Evolutionary conservation across 2,888 invertebrate genomes (phyloP).

Genomic region (Apamea sordens): DNA sequence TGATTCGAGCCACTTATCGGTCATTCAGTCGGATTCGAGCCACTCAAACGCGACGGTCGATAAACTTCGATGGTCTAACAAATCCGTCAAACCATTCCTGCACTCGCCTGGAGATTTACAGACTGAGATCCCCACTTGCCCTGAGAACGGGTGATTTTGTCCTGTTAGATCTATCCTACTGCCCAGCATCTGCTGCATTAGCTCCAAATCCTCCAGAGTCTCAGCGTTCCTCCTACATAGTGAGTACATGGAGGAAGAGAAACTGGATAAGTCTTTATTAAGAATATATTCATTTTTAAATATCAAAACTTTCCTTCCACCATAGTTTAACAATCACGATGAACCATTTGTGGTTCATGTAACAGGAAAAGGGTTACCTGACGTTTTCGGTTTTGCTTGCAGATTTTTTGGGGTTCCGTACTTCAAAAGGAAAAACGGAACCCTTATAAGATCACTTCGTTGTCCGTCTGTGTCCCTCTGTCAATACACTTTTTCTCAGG

Average conservation of each 20-base stretch:
- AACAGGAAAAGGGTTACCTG: not conserved
- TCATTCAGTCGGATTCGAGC: too few species aligned
- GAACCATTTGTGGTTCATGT: not conserved
- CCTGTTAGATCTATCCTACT: constrained; percentile 68
- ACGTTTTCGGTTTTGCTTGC: not conserved
- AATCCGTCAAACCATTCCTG: constrained; percentile 41
- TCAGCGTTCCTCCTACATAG: constrained; percentile 49
- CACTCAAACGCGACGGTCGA: not conserved
- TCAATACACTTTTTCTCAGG: too few species aligned
- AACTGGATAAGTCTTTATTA: constrained; percentile 58
- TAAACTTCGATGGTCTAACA: not conserved
- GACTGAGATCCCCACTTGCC: constrained; percentile 55
- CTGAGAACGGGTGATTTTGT: constrained; percentile 69
- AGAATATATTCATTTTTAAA: not conserved
- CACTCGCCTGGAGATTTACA: constrained; percentile 56
- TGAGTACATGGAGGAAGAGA: constrained; percentile 56
- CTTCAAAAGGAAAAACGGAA: too few species aligned
- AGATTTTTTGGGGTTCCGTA: not conserved
- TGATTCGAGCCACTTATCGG: not conserved
- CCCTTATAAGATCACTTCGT: too few species aligned
- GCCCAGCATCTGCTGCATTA: constrained; percentile 72
- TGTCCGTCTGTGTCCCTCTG: too few species aligned
- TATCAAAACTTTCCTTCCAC: not conserved
- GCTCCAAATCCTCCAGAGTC: constrained; percentile 74
- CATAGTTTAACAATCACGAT: not conserved